phyloP scores from a whole-genome alignment of 2,113 vertebrate species.

The Mobula hypostoma region DNA sequence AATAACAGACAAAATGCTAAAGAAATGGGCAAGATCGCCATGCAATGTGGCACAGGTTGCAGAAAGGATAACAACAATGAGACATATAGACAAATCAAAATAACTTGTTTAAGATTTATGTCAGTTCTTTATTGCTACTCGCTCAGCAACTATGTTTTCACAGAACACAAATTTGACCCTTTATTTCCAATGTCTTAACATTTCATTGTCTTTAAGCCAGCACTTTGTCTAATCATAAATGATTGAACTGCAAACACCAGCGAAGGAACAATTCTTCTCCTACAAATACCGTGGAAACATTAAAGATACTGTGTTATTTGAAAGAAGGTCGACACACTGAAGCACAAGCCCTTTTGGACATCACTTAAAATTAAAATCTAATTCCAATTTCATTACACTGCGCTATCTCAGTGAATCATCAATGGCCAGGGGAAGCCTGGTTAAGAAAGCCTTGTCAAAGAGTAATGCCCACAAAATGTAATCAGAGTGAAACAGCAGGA shows the following conservation, averaged over 20 bases:
- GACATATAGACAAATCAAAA: background rate
- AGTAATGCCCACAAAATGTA: background rate
- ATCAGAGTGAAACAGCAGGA: background rate
- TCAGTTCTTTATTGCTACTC: background rate
- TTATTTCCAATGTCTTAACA: background rate
- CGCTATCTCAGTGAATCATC: background rate
- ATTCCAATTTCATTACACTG: background rate
- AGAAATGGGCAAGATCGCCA: too few species aligned
- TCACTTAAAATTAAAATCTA: slow-evolving; percentile 16
- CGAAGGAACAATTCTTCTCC: background rate
- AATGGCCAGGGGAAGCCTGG: background rate
- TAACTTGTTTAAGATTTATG: background rate
- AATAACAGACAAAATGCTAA: too few species aligned
- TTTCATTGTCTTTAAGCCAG: background rate
- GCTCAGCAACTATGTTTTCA: background rate
- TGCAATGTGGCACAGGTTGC: too few species aligned
- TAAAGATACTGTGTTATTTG: background rate
- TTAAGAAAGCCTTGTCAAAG: slow-evolving; percentile 20
- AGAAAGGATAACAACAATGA: too few species aligned
- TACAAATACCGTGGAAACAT: background rate
- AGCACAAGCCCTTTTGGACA: background rate
- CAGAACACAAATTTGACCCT: background rate
- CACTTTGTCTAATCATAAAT: background rate
- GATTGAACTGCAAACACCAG: background rate
- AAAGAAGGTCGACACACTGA: background rate